Conservation (phyloP, 2,113 vertebrate genomes). For the Pachypanchax playfairii region DNA sequence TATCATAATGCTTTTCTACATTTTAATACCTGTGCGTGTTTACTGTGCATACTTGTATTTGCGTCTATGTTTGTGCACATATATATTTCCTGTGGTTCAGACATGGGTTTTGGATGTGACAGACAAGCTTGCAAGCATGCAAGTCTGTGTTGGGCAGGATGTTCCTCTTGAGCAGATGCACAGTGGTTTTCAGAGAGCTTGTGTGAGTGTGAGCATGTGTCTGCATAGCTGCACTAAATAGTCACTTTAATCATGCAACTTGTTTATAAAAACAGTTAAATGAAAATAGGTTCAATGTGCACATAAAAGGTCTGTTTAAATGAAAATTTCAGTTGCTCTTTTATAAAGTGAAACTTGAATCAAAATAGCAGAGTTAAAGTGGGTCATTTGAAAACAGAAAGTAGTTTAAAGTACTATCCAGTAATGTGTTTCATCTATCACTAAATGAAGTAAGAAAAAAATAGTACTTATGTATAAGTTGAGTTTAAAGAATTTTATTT, state of each 20-base stretch:
- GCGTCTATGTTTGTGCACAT: constrained; percentile 31
- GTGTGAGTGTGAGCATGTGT: constrained; percentile 45
- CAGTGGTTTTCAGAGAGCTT: constrained; percentile 42
- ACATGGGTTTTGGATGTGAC: constrained; percentile 72
- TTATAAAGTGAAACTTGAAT: too few relatives aligned
- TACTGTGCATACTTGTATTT: constrained; percentile 15
- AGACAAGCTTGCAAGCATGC: constrained; percentile 63
- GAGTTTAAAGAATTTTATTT: too few relatives aligned
- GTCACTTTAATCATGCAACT: constrained; percentile 11
- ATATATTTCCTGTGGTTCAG: constrained; percentile 73
- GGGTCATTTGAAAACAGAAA: too few relatives aligned
- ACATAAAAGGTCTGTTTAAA: not conserved
- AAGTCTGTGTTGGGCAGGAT: constrained; percentile 61
- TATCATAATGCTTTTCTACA: constrained; percentile 3
- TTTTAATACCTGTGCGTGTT: constrained; percentile 54
- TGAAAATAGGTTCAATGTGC: constrained; percentile 10
- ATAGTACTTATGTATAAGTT: too few relatives aligned
- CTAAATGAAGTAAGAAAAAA: too few relatives aligned
- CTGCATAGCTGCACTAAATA: constrained; percentile 23
- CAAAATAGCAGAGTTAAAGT: too few relatives aligned
- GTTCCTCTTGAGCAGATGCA: constrained; percentile 62
- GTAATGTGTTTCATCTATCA: too few relatives aligned
- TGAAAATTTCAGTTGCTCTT: not conserved
- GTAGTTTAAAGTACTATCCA: too few relatives aligned
- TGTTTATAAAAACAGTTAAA: constrained; percentile 10